Percentiles rank a stretch among this genome's conserved stretches.
Conservation (phyloP, 2,888 invertebrate genomes). For the Dinocampus coccinellae region DNA sequence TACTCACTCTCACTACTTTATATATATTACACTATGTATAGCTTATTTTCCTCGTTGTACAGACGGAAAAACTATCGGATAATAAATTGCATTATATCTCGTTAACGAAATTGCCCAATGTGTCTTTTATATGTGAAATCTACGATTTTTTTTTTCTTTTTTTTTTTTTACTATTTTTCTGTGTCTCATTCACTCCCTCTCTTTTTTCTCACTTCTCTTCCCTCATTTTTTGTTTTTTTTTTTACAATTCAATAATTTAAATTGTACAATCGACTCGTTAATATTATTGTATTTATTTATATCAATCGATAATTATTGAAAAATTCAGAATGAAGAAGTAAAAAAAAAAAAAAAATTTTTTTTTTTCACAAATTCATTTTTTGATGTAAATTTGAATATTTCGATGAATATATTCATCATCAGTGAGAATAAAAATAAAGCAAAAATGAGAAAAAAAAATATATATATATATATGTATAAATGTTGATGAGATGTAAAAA, state of each 20-base stretch:
- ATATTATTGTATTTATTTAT: too few species aligned
- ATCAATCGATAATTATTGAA: too few species aligned
- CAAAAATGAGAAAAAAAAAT: too few species aligned
- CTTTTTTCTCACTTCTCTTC: too few species aligned
- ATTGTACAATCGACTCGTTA: too few species aligned
- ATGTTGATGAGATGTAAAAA: neutral
- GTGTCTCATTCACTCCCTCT: neutral
- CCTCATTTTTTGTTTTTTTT: too few species aligned
- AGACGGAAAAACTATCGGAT: conserved; percentile 59
- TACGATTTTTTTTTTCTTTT: neutral
- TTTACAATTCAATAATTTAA: too few species aligned
- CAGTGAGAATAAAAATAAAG: too few species aligned
- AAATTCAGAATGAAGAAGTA: neutral
- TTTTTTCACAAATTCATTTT: too few species aligned
- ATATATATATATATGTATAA: neutral
- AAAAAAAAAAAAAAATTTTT: too few species aligned
- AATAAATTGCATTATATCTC: conserved; percentile 65
- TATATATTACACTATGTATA: neutral
- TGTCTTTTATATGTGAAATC: conserved; percentile 19
- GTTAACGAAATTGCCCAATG: conserved; percentile 57
- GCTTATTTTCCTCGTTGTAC: conserved; percentile 37
- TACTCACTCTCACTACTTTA: conserved; percentile 33
- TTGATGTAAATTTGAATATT: too few species aligned
- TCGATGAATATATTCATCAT: too few species aligned
- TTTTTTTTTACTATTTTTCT: neutral